Conservation (phyloP, 2,113 vertebrate genomes). For the Eudyptes chrysolophus region DNA sequence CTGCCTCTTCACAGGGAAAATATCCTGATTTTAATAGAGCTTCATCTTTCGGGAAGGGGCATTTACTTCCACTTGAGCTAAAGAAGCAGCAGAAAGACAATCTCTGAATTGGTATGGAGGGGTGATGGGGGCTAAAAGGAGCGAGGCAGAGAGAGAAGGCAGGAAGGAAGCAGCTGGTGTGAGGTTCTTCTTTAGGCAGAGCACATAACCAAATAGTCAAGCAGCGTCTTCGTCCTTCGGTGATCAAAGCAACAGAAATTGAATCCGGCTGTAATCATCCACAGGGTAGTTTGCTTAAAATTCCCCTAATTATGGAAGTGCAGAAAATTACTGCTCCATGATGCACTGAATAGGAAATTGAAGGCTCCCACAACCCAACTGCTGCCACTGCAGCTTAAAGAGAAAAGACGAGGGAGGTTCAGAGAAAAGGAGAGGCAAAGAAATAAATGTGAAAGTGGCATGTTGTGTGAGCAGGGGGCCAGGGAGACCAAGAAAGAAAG, state of each 20-base stretch:
- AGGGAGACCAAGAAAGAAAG: background rate
- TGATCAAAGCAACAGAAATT: constrained; percentile 74
- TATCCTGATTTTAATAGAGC: background rate
- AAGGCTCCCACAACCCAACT: constrained; percentile 48
- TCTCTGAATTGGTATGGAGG: background rate
- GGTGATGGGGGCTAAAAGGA: background rate
- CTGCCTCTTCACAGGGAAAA: background rate
- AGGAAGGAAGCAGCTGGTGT: background rate
- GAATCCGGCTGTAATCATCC: constrained; percentile 73
- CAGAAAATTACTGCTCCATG: constrained; percentile 67
- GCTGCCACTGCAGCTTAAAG: background rate
- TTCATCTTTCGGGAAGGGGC: background rate
- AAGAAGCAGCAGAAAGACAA: background rate
- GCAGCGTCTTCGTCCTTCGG: constrained; percentile 43
- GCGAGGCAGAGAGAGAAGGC: background rate
- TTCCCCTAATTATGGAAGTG: constrained; percentile 76
- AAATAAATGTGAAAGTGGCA: background rate
- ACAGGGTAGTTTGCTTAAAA: constrained; percentile 74
- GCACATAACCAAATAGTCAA: constrained; percentile 62
- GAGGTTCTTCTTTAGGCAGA: background rate
- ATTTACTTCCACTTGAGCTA: background rate
- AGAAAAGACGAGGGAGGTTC: background rate
- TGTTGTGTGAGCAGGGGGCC: background rate
- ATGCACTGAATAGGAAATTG: constrained; percentile 62
- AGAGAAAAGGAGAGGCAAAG: background rate